Conservation (phyloP, 2,113 vertebrate species). For the Chaetodon trifascialis region DNA sequence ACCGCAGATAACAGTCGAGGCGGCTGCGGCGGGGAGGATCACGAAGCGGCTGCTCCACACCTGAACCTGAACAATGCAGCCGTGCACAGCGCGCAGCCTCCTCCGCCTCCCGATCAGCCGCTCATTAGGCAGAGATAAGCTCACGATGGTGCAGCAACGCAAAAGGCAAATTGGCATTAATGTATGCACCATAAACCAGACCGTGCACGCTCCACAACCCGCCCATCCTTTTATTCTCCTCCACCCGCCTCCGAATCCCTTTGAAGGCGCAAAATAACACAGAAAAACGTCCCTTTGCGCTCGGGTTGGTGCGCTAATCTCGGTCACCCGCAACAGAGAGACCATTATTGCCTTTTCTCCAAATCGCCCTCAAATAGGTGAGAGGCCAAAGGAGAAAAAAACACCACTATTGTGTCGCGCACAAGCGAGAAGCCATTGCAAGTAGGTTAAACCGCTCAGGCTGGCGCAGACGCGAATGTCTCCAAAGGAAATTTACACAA, state of each 20-base stretch:
- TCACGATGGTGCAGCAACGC: constrained; percentile 34
- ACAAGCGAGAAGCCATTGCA: constrained; percentile 66
- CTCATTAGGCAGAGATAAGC: constrained; percentile 39
- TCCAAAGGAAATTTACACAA: constrained; percentile 17
- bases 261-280: constrained; percentile 19
- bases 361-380: constrained; percentile 5
- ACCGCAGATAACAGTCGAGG: constrained; percentile 22
- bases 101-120: constrained; percentile 29
- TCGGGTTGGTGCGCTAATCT: constrained; percentile 5
- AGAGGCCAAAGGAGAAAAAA: background rate
- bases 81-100: constrained; percentile 43
- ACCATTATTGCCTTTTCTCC: background rate
- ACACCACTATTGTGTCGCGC: constrained; percentile 71
- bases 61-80: constrained; percentile 61
- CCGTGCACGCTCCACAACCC: constrained; percentile 16
- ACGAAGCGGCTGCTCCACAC: constrained; percentile 42
- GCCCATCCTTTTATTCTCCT: background rate
- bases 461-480: constrained; percentile 73
- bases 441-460: constrained; percentile 81
- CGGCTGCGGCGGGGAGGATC: constrained; percentile 47
- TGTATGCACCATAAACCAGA: constrained; percentile 46
- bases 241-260: constrained; percentile 4
- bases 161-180: constrained; percentile 55
- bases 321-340: background rate
- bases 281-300: constrained; percentile 8